Conservation (phyloP, 2,888 invertebrate species). For the Fragum whitleyi region DNA sequence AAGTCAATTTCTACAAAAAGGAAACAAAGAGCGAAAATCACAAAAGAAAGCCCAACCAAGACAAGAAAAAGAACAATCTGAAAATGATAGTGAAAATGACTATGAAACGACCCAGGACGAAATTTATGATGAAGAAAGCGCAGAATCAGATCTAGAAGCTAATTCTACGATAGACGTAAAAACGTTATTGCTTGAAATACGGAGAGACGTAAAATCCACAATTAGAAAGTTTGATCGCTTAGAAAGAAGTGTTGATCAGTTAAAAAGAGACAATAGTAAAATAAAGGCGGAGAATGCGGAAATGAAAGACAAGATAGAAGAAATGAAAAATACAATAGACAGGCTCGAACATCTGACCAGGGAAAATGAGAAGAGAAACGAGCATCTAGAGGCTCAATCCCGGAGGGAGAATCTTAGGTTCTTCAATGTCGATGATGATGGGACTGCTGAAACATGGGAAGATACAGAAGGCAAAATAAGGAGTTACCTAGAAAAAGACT, state of each 20-base stretch:
- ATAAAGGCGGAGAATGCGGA: background rate
- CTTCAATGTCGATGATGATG: too few species aligned
- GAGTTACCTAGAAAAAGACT: background rate
- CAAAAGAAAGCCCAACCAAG: background rate
- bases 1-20: background rate
- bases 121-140: background rate
- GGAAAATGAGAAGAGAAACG: too few species aligned
- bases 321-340: background rate
- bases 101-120: background rate
- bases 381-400: too few species aligned
- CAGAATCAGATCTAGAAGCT: background rate
- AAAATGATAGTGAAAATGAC: background rate
- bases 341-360: background rate
- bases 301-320: background rate
- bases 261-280: background rate
- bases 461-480: too few species aligned
- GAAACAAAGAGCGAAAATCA: background rate
- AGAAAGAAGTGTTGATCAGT: background rate
- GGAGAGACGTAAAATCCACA: background rate
- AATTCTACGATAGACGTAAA: background rate
- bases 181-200: background rate
- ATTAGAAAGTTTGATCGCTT: background rate
- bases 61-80: background rate
- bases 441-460: background rate
- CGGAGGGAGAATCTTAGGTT: too few species aligned